Conservation (phyloP, 2,888 invertebrate genomes). For the Sphecodes monilicornis region DNA sequence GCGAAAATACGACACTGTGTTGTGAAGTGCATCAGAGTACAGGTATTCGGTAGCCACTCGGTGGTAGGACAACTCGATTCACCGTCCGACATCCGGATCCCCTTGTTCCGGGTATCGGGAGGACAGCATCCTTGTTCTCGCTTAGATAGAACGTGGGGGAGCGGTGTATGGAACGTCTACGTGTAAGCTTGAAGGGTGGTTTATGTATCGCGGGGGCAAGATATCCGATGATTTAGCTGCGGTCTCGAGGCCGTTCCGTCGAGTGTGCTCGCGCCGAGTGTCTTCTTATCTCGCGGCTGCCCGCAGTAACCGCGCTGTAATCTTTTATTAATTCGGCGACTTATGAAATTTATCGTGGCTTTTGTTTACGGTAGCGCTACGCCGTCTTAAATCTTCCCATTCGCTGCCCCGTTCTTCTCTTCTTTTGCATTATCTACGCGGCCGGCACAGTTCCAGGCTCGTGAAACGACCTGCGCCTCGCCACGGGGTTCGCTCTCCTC, state of each 20-base stretch:
- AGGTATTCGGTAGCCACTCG: neutral
- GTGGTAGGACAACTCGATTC: constrained; percentile 31
- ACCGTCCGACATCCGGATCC: constrained; percentile 53
- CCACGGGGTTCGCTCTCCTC: neutral
- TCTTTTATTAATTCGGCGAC: constrained; percentile 85
- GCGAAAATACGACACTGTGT: neutral
- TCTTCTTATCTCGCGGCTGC: constrained; percentile 78
- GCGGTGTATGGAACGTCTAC: constrained; percentile 71
- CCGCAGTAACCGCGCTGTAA: constrained; percentile 82
- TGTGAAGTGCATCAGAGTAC: neutral
- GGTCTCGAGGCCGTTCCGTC: constrained; percentile 76
- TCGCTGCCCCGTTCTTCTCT: constrained; percentile 46
- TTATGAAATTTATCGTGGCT: constrained; percentile 84
- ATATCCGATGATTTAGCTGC: constrained; percentile 85
- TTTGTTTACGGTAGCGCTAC: constrained; percentile 80
- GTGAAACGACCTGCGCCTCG: constrained; percentile 3
- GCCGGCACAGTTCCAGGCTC: constrained; percentile 28
- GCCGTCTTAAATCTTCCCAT: constrained; percentile 78
- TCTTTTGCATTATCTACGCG: constrained; percentile 69
- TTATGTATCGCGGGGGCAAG: constrained; percentile 84
- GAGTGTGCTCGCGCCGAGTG: constrained; percentile 64
- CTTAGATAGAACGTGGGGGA: constrained; percentile 58
- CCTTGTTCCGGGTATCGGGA: constrained; percentile 55
- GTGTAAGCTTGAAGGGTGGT: constrained; percentile 84
- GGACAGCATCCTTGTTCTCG: constrained; percentile 58